These are phyloP conservation scores for Physocephala rufipes DNA, from an alignment of 2,888 invertebrate genomes.

Conservation along the genomic window DNA sequence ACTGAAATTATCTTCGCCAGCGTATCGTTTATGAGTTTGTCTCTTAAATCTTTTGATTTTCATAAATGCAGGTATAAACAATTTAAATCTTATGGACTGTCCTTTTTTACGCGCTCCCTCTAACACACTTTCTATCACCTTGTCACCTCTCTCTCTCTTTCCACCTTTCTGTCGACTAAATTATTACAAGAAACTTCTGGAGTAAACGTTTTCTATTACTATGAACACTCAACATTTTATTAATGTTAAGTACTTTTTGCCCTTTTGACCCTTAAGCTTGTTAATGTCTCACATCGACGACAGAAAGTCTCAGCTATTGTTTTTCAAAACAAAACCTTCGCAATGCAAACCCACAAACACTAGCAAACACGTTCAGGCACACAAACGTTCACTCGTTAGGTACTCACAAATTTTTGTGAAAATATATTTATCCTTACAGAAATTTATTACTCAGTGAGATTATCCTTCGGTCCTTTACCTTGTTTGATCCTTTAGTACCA, in stretches of 20 bases:
- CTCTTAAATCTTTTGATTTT: conserved; percentile 22
- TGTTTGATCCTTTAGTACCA: no score
- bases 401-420: no score
- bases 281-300: conserved; percentile 38
- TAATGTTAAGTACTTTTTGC: conserved; percentile 1
- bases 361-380: not conserved
- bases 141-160: conserved; percentile 21
- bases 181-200: not conserved
- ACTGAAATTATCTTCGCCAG: no score
- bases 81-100: no score
- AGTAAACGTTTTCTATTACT: no score
- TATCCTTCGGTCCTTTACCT: no score
- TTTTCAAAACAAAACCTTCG: conserved; percentile 39
- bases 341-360: conserved; percentile 1
- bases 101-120: not conserved
- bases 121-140: not conserved
- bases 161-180: not conserved
- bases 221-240: not conserved
- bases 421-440: no score
- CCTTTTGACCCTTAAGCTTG: not conserved
- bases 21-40: not conserved
- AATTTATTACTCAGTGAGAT: no score
- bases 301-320: conserved; percentile 45
- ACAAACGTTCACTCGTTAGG: not conserved
- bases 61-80: no score